Conservation (phyloP, 2,888 invertebrate species). For the Drosophila picticornis region DNA sequence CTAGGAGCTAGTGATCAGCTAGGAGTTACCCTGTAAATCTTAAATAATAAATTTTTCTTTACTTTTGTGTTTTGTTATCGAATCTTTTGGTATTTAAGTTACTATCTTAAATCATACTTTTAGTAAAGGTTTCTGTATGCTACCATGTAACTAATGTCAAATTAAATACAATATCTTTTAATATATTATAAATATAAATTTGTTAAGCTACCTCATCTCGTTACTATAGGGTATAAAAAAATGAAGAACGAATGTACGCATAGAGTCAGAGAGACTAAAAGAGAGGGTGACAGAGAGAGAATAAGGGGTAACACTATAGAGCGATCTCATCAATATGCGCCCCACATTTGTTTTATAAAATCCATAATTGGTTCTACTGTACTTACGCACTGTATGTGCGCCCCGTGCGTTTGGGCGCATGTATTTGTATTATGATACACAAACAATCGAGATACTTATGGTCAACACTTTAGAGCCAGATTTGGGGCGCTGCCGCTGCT, state of each 20-base stretch:
- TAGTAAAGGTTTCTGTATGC: neutral
- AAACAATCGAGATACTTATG: conserved; percentile 81
- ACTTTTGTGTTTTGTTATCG: neutral
- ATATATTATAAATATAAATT: neutral
- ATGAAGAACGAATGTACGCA: conserved; percentile 57
- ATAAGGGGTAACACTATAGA: conserved; percentile 25
- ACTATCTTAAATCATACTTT: neutral
- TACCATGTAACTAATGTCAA: neutral
- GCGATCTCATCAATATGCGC: conserved; percentile 76
- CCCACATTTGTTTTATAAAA: conserved; percentile 84
- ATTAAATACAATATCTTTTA: neutral
- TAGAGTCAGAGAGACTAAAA: conserved; percentile 1
- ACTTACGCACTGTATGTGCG: conserved; percentile 81
- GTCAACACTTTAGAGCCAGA: conserved; percentile 82
- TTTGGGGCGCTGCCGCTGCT: conserved; percentile 62
- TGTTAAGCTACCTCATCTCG: neutral
- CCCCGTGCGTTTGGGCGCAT: conserved; percentile 34
- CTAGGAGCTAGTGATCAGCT: neutral
- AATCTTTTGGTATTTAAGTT: neutral
- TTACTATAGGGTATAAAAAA: conserved; percentile 25
- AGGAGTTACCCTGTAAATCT: conserved; percentile 4
- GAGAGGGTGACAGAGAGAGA: neutral
- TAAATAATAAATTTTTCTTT: neutral
- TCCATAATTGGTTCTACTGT: conserved; percentile 84
- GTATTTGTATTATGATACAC: conserved; percentile 77